Conservation (phyloP, 2,113 vertebrate species). For the Larimichthys polyactis region DNA sequence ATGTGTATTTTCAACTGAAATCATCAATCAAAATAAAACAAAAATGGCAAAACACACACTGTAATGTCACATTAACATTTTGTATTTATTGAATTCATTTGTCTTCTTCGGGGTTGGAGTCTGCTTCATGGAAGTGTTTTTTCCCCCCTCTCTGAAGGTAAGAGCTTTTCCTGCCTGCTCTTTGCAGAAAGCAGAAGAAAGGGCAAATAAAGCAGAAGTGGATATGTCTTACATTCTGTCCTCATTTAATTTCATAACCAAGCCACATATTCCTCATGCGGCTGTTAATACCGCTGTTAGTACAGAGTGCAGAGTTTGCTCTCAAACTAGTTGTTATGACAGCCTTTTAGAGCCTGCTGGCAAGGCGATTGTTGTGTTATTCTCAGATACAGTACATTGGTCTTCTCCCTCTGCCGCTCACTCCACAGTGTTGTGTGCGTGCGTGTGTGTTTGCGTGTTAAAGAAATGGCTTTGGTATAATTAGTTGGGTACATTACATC, state of each 20-base stretch:
- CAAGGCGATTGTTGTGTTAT: conserved; percentile 40
- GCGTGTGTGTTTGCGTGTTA: neutral
- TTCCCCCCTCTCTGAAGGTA: neutral
- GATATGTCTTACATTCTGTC: conserved; percentile 35
- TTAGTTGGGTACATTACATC: neutral
- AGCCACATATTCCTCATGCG: conserved; percentile 12
- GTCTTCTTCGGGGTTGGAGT: neutral
- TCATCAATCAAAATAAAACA: neutral
- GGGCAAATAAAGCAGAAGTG: conserved; percentile 27
- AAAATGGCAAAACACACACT: neutral
- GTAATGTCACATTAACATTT: neutral
- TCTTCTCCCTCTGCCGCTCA: neutral
- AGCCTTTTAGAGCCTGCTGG: conserved; percentile 50
- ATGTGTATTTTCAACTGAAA: neutral
- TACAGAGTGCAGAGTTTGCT: conserved; percentile 18
- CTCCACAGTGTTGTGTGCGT: neutral
- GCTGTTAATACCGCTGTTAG: conserved; percentile 50
- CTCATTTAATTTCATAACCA: conserved; percentile 40
- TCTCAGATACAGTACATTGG: conserved; percentile 27
- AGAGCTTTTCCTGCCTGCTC: neutral
- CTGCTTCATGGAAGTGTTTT: neutral
- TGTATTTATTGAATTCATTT: neutral
- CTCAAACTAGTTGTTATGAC: conserved; percentile 41
- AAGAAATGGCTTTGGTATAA: conserved; percentile 12
- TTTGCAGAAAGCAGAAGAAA: conserved; percentile 11